These are phyloP conservation scores for Drosophila asahinai DNA, from an alignment of 1,140 invertebrate species.

Conservation along the genomic window DNA sequence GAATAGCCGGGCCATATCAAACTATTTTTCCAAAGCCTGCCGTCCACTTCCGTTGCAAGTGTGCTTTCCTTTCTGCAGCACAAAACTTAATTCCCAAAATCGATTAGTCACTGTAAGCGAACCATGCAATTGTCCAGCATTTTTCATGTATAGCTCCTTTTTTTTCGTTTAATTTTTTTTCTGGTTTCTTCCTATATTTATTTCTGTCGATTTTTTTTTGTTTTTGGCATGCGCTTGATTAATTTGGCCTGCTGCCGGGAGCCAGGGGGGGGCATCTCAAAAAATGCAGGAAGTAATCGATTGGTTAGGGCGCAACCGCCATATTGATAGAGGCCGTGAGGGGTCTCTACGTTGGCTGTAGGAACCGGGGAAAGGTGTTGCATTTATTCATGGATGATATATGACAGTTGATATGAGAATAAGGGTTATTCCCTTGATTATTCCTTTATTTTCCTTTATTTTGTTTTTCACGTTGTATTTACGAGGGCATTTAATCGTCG, in stretches of 20 bases:
- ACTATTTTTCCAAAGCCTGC: constrained; percentile 50
- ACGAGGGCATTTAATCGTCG: constrained; percentile 25
- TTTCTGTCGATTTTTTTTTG: neutral
- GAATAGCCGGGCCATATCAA: constrained; percentile 29
- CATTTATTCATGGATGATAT: neutral
- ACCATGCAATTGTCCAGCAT: constrained; percentile 73
- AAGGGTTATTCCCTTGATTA: neutral
- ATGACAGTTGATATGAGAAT: neutral
- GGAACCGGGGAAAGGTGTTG: neutral
- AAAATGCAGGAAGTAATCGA: constrained; percentile 57
- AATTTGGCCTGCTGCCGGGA: constrained; percentile 43
- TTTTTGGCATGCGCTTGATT: constrained; percentile 60
- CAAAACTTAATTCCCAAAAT: constrained; percentile 72
- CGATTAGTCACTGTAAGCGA: constrained; percentile 79
- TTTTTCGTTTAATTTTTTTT: constrained; percentile 30
- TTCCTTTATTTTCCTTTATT: neutral
- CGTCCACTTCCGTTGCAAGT: constrained; percentile 14
- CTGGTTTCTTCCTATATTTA: constrained; percentile 38
- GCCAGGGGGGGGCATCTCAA: constrained; percentile 23
- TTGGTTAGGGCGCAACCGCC: constrained; percentile 40
- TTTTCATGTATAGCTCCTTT: constrained; percentile 63
- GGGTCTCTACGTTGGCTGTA: neutral
- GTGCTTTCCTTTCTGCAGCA: constrained; percentile 61
- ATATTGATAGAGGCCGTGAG: constrained; percentile 20
- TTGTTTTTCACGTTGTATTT: neutral